Evolutionary conservation across 2,113 vertebrate species (phyloP).

Genomic region (Peromyscus leucopus): DNA sequence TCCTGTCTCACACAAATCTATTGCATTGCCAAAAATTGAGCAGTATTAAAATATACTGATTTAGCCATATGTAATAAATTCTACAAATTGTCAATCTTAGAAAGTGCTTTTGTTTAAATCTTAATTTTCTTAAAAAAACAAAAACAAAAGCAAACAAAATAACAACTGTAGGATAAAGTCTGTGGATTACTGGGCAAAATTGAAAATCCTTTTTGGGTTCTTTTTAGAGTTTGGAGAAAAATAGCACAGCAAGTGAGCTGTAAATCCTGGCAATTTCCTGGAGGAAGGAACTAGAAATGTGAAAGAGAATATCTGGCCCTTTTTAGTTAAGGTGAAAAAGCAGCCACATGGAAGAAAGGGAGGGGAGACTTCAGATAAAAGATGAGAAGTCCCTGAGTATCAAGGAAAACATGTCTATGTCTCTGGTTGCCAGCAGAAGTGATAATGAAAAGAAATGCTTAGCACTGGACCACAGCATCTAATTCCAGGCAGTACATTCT

Average conservation of each 20-base stretch:
- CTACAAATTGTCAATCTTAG: neutral
- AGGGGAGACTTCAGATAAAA: neutral
- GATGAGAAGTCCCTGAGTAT: neutral
- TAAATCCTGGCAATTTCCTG: neutral
- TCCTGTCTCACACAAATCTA: neutral
- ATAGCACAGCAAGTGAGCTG: neutral
- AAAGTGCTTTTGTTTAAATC: neutral
- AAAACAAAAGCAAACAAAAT: neutral
- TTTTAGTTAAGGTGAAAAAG: neutral
- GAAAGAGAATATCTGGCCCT: no score
- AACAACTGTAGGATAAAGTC: neutral
- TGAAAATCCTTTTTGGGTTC: no score
- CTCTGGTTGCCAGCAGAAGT: neutral
- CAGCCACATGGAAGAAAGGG: neutral
- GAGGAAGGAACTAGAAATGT: neutral
- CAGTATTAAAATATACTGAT: neutral
- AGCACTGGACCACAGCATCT: neutral
- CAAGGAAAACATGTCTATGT: neutral
- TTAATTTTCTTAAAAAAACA: neutral
- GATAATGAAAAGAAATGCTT: neutral
- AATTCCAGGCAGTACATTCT: neutral
- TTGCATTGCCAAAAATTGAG: neutral
- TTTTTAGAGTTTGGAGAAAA: neutral
- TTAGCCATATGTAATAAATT: neutral
- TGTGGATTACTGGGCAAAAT: neutral